phyloP scores from a whole-genome alignment of 2,113 vertebrate genomes.

The Dunckerocampus dactyliophorus region DNA sequence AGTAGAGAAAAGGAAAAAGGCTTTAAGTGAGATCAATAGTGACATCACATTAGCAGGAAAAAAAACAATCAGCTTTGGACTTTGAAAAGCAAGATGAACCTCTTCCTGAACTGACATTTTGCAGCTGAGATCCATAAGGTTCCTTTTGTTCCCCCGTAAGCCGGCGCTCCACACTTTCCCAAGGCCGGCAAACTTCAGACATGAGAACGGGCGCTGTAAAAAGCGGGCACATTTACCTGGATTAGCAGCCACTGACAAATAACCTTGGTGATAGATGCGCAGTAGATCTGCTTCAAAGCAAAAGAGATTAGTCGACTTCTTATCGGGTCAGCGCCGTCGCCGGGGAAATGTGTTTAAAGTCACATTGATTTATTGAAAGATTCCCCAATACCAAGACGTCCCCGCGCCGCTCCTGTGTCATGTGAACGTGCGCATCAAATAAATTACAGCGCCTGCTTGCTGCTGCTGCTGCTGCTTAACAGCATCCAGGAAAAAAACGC shows the following conservation, averaged over 20 bases:
- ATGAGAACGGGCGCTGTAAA: conserved; percentile 81
- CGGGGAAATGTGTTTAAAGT: conserved; percentile 82
- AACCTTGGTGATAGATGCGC: conserved; percentile 83
- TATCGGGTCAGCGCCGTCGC: conserved; percentile 80
- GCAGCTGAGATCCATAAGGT: conserved; percentile 73
- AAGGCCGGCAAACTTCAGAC: conserved; percentile 78
- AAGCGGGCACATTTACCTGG: conserved; percentile 79
- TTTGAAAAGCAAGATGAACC: conserved; percentile 32
- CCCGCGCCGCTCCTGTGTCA: conserved; percentile 53
- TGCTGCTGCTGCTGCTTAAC: conserved; percentile 39
- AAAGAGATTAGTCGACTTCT: conserved; percentile 83
- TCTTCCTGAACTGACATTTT: conserved; percentile 52
- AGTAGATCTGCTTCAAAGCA: conserved; percentile 83
- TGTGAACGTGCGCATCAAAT: conserved; percentile 62
- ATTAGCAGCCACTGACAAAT: conserved; percentile 86
- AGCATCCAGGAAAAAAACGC: conserved; percentile 10
- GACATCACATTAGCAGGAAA: not conserved
- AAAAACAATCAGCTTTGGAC: conserved; percentile 4
- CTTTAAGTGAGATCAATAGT: conserved; percentile 1
- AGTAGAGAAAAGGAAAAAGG: not conserved
- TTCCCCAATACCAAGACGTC: conserved; percentile 80
- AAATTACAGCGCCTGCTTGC: conserved; percentile 48
- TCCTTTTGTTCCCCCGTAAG: conserved; percentile 69
- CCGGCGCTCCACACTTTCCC: conserved; percentile 68
- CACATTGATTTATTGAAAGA: conserved; percentile 86